Base-by-base conservation (phyloP, 2,797 vertebrate species). In the Allobates femoralis region DNA sequence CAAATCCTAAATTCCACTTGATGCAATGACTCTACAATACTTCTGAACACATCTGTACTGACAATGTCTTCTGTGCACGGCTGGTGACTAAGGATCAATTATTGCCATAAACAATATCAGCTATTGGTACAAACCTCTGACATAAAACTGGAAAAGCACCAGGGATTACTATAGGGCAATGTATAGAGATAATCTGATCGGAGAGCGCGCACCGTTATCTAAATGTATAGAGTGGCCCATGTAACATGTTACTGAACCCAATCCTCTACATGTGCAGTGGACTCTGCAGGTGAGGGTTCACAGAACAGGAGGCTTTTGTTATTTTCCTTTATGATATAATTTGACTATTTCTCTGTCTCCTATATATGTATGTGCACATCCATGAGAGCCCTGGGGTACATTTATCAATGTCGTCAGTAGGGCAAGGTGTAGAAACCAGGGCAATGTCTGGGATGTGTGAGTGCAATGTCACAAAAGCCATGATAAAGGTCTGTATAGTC, bases 191-290 rank as follows among this genome's bases (percentile, higher is more conserved):
- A 53, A 58, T 30, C 19, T 18, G 18, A 30, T 60, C 46, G 76
- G 69, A 81, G 75, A 28, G 32, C 66, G 81, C 69, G 73, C 32
- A 41, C 30, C 50, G 30, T 82, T 76, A 77, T 86, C 58, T 76
- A 67, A 83, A 69, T 77, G 34, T 76, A 21, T 41, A 14, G n/a
- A 28, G 41, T 12, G n/a, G 53, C 80, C 26, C 23, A 46, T 86
- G 19, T 50, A n/a, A 32, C 51, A 26, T 34, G 53, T 7, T 51
- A 30, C 30, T 30, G 21, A 58, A 23, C 23, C 15, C 23, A 86
- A 32, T 34, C 69, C 16, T 46, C 21, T 28, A 81, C 74, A 81
- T 30, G 53, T 81, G 56, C 30, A 60, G 50, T 41, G 23, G 23
- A 50, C 32, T 10, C 26, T 34, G 30, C 51, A 26, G 67, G 21